Conservation (phyloP, 2,888 invertebrate species). For the Eueremaeus valkanovi region DNA sequence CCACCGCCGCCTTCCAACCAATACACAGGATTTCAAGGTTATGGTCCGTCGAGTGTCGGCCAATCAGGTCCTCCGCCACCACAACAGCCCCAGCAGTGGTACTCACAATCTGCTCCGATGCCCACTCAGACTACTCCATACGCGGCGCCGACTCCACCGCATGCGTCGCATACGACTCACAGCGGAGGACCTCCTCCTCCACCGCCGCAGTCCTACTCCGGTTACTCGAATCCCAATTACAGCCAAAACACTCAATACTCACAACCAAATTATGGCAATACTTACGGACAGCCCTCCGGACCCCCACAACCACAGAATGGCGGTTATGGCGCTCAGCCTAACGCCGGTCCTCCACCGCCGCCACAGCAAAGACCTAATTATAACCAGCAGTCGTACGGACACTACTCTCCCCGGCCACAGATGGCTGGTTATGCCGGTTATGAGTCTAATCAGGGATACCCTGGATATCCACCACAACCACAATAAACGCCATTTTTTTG, state of each 20-base stretch:
- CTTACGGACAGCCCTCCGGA: constrained; percentile 19
- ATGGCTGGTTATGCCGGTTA: constrained; percentile 32
- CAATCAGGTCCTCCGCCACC: constrained; percentile 32
- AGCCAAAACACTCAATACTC: constrained; percentile 27
- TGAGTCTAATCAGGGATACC: constrained; percentile 42
- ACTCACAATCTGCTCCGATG: constrained; percentile 26
- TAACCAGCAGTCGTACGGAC: constrained; percentile 41
- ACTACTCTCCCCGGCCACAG: constrained; percentile 42
- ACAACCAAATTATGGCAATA: constrained; percentile 30
- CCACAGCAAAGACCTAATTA: constrained; percentile 42
- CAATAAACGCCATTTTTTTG: constrained; percentile 39
- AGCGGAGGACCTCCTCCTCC: constrained; percentile 7
- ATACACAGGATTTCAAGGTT: constrained; percentile 37
- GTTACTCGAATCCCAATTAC: constrained; percentile 30
- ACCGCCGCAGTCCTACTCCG: constrained; percentile 30
- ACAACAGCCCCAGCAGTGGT: constrained; percentile 28
- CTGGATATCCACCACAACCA: constrained; percentile 43
- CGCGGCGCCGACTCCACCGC: neutral
- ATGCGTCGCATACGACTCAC: constrained; percentile 23
- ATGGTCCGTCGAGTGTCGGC: constrained; percentile 16
- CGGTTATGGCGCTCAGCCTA: constrained; percentile 25
- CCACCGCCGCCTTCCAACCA: constrained; percentile 30
- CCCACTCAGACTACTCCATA: constrained; percentile 10
- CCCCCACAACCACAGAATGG: constrained; percentile 34
- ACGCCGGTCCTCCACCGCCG: constrained; percentile 36